Percentiles rank a stretch among this genome's conserved stretches.
Conservation (phyloP, 2,113 vertebrate species). For the Corythoichthys intestinalis region DNA sequence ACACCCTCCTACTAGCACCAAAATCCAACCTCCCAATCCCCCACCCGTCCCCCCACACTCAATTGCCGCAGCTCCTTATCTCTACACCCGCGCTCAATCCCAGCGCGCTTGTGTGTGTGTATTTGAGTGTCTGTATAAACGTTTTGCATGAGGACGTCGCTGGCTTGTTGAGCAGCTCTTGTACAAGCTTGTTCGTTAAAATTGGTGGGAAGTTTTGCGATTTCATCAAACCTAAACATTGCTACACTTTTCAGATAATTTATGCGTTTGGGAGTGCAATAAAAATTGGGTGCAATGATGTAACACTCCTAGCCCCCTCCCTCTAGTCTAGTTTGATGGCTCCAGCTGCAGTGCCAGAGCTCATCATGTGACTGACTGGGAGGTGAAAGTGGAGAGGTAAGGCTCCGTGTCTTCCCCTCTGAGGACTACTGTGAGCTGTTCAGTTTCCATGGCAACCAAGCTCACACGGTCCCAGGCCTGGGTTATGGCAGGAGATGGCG, state of each 20-base stretch:
- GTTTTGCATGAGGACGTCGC: neutral
- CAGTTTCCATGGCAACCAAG: constrained; percentile 68
- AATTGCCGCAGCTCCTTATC: constrained; percentile 68
- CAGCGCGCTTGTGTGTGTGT: constrained; percentile 32
- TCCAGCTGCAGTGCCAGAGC: constrained; percentile 39
- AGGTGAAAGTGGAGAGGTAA: constrained; percentile 67
- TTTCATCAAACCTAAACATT: neutral
- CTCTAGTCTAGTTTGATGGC: constrained; percentile 8
- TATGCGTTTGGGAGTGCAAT: neutral
- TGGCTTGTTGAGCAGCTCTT: neutral
- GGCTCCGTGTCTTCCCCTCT: constrained; percentile 42
- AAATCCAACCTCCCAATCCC: constrained; percentile 14
- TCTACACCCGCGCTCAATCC: constrained; percentile 53
- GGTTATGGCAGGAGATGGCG: constrained; percentile 48
- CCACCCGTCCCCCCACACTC: constrained; percentile 14
- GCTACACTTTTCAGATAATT: neutral
- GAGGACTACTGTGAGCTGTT: constrained; percentile 57
- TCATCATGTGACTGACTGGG: constrained; percentile 47
- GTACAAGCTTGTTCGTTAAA: neutral
- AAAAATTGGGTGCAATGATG: constrained; percentile 3
- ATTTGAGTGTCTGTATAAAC: constrained; percentile 11
- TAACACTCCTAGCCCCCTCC: neutral
- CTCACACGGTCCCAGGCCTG: constrained; percentile 42
- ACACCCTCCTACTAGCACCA: constrained; percentile 39
- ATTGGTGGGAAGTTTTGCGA: neutral